phyloP scores from a whole-genome alignment of 2,888 invertebrate species.

The Rotaria magnacalcarata region DNA sequence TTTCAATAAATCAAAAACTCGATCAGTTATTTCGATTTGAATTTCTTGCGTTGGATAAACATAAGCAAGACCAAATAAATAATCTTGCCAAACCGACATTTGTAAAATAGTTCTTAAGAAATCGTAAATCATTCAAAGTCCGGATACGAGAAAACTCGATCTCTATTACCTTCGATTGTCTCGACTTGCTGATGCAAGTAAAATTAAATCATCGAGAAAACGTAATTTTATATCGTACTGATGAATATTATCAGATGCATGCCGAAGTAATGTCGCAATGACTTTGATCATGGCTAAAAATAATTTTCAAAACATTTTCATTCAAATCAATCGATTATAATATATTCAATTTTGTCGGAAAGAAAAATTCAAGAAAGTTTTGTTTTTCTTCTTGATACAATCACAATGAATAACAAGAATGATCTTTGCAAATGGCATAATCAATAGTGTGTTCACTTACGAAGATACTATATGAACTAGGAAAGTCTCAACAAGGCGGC shows the following conservation, averaged over 20 bases:
- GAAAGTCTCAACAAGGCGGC: too few relatives aligned
- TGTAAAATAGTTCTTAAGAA: slow-evolving; percentile 75
- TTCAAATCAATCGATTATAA: too few relatives aligned
- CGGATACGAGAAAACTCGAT: slow-evolving; percentile 46
- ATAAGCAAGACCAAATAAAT: slow-evolving; percentile 90
- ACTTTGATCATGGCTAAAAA: slow-evolving; percentile 91
- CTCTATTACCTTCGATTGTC: slow-evolving; percentile 74
- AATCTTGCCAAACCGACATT: slow-evolving; percentile 99
- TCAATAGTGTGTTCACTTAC: too few relatives aligned
- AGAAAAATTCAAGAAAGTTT: too few relatives aligned
- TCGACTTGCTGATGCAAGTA: slow-evolving; percentile 88
- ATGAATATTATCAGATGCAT: slow-evolving; percentile 33
- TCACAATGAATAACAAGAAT: too few relatives aligned
- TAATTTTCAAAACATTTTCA: too few relatives aligned
- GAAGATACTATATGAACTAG: too few relatives aligned
- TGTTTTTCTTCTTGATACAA: too few relatives aligned
- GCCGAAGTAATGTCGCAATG: slow-evolving; percentile 84
- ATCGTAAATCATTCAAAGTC: background rate
- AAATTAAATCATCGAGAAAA: slow-evolving; percentile 95
- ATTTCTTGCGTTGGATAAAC: slow-evolving; percentile 83
- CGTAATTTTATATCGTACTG: slow-evolving; percentile 69
- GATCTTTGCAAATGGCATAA: too few relatives aligned
- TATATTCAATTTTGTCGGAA: too few relatives aligned
- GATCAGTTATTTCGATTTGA: slow-evolving; percentile 90
- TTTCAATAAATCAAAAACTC: slow-evolving; percentile 93